Conservation (phyloP, 2,888 invertebrate genomes). For the Cactoblastis cactorum region DNA sequence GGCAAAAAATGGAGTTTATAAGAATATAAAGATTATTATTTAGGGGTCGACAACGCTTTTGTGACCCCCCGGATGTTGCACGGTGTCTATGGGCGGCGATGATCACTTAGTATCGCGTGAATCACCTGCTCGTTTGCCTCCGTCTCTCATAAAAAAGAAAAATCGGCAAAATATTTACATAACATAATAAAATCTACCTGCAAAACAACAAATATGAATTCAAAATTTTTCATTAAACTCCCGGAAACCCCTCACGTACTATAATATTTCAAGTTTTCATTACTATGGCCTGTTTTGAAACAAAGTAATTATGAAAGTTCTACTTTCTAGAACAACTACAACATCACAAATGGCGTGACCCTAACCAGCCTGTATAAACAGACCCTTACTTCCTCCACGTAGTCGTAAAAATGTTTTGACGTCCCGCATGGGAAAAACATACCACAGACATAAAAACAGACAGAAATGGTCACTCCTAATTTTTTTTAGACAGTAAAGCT, state of each 20-base stretch:
- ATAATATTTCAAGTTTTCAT: neutral
- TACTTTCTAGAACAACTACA: neutral
- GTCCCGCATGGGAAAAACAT: constrained; percentile 53
- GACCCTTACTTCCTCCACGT: constrained; percentile 11
- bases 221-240: neutral
- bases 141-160: no score
- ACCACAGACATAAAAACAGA: constrained; percentile 56
- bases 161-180: no score
- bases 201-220: neutral
- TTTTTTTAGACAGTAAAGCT: constrained; percentile 54
- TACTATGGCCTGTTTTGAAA: neutral
- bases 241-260: neutral
- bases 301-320: neutral
- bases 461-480: constrained; percentile 21
- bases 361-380: constrained; percentile 7
- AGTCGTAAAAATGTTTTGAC: constrained; percentile 66
- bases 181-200: no score
- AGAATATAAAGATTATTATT: no score
- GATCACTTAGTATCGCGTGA: no score
- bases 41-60: no score
- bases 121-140: no score
- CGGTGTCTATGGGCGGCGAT: no score
- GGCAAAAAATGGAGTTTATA: no score
- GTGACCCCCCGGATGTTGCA: no score
- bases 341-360: neutral